Evolutionary conservation across 2,888 invertebrate species (phyloP).

Genomic region (Teinopalpus imperialis): DNA sequence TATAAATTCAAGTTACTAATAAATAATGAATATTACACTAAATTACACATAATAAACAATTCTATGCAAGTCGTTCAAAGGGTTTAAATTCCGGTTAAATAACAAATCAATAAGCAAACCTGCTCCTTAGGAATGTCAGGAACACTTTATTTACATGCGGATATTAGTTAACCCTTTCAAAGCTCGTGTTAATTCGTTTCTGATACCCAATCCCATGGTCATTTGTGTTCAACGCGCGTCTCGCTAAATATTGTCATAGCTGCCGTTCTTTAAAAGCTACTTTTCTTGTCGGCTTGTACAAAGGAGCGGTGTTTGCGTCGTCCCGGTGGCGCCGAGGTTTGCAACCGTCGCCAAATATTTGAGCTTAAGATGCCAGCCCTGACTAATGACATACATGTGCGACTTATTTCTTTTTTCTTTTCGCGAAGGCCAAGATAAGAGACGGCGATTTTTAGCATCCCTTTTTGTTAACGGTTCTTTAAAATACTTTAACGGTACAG

Average conservation of each 20-base stretch:
- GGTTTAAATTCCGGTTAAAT: no score
- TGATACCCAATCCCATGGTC: slow-evolving; percentile 71
- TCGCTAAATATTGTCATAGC: slow-evolving; percentile 72
- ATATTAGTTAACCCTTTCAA: slow-evolving; percentile 7
- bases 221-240: slow-evolving; percentile 75
- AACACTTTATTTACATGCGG: no score
- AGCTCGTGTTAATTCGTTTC: slow-evolving; percentile 24
- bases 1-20: no score
- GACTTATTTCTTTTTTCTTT: slow-evolving; percentile 44
- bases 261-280: slow-evolving; percentile 51
- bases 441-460: slow-evolving; percentile 26
- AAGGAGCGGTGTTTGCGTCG: slow-evolving; percentile 50
- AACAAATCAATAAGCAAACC: no score
- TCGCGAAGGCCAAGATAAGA: slow-evolving; percentile 41
- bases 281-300: slow-evolving; percentile 45
- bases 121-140: no score
- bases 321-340: slow-evolving; percentile 66
- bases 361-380: slow-evolving; percentile 50
- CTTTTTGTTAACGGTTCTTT: not conserved
- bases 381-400: slow-evolving; percentile 79
- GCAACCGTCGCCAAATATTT: slow-evolving; percentile 75
- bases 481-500: slow-evolving; percentile 18
- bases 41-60: no score
- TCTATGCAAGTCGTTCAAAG: no score
- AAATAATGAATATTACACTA: no score